phyloP scores from a whole-genome alignment of 2,113 vertebrate species.

The Sylvietta virens region DNA sequence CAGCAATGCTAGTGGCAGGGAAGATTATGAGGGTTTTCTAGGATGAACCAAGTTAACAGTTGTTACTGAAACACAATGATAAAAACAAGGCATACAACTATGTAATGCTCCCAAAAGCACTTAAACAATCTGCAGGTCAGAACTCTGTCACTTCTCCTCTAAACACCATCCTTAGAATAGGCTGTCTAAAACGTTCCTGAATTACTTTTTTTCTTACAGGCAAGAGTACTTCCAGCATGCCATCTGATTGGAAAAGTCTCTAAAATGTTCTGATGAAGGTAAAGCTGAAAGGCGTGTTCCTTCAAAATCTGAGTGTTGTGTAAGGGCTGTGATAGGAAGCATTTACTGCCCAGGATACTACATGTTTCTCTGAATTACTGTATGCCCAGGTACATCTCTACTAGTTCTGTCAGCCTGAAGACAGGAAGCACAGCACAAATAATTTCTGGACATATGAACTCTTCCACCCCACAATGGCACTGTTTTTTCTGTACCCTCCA shows the following conservation, averaged over 20 bases:
- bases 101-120: not conserved
- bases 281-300: not conserved
- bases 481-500: rapidly evolving
- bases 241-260: not conserved
- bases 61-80: not conserved
- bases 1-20: not conserved
- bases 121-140: not conserved
- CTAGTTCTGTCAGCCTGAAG: not conserved
- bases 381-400: not conserved
- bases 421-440: not conserved
- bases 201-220: not conserved
- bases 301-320: not conserved
- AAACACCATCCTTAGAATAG: not conserved
- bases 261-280: not conserved
- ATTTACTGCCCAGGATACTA: not conserved
- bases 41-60: not conserved
- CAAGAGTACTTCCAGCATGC: not conserved
- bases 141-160: not conserved
- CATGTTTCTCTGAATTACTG: not conserved
- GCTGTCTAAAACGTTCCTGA: not conserved
- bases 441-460: not conserved
- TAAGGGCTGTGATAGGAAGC: not conserved
- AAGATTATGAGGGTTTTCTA: not conserved
- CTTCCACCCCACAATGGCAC: not conserved
- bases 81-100: not conserved